These are phyloP conservation scores for Antrozous pallidus DNA, from an alignment of 2,797 vertebrate species.

Conservation along the genomic window DNA sequence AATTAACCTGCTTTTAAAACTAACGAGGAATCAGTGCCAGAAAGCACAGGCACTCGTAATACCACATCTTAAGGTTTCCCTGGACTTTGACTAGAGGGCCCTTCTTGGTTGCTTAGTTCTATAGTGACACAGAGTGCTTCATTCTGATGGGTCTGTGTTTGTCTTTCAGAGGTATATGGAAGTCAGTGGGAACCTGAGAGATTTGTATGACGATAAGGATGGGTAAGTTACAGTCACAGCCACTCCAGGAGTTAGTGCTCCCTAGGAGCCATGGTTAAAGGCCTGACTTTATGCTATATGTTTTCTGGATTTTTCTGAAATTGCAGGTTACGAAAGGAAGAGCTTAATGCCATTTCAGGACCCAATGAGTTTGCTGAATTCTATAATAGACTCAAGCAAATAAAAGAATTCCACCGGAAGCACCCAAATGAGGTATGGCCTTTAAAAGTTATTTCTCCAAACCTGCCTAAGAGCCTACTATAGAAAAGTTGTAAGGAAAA, in stretches of 20 bases:
- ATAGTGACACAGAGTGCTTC: background rate
- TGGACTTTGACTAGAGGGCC: background rate
- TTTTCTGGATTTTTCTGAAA: background rate
- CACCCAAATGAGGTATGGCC: constrained; percentile 94
- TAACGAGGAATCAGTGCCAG: background rate
- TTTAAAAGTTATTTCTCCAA: background rate
- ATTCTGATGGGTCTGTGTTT: constrained; percentile 52
- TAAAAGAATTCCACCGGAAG: constrained; percentile 98
- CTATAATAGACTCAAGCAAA: constrained; percentile 97
- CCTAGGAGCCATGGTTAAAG: background rate
- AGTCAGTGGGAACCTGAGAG: constrained; percentile 92
- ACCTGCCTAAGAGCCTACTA: background rate
- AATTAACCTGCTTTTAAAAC: background rate
- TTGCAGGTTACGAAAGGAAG: constrained; percentile 92
- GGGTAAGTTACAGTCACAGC: constrained; percentile 85
- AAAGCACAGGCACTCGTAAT: background rate
- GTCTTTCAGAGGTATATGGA: constrained; percentile 94
- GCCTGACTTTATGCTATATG: background rate
- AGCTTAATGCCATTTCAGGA: constrained; percentile 95
- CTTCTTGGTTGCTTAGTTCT: background rate
- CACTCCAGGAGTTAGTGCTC: background rate
- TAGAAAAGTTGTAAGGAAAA: background rate
- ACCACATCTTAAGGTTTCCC: background rate
- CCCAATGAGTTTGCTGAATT: constrained; percentile 98
- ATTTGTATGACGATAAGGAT: constrained; percentile 97